Percentiles rank a stretch among this genome's conserved stretches.
These are phyloP conservation scores for Thera obeliscata DNA, from an alignment of 2,888 invertebrate species.

Conservation along the genomic window DNA sequence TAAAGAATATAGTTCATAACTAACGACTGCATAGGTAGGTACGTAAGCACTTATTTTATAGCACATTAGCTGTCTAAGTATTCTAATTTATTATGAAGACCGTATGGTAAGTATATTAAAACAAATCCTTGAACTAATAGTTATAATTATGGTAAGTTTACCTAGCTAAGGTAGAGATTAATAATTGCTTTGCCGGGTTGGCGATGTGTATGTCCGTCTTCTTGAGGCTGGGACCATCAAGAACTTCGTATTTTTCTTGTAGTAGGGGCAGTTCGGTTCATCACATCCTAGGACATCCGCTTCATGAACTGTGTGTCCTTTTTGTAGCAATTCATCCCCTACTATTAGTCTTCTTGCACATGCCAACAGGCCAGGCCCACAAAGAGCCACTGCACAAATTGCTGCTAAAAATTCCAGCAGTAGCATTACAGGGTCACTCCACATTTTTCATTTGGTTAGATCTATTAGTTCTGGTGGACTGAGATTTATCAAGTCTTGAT, in stretches of 20 bases:
- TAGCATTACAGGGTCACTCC: slow-evolving; percentile 70
- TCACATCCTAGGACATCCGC: slow-evolving; percentile 75
- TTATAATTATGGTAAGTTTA: background rate
- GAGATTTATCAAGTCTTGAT: background rate
- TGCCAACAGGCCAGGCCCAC: slow-evolving; percentile 73
- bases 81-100: no score
- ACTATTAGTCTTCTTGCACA: slow-evolving; percentile 67
- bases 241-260: slow-evolving; percentile 71
- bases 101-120: no score
- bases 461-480: background rate
- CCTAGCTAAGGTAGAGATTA: background rate
- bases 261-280: slow-evolving; percentile 77
- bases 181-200: slow-evolving; percentile 47
- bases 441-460: slow-evolving; percentile 49
- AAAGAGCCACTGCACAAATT: slow-evolving; percentile 73
- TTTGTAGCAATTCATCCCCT: slow-evolving; percentile 67
- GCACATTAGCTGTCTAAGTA: no score
- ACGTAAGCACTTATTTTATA: no score
- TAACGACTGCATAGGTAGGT: no score
- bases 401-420: slow-evolving; percentile 71
- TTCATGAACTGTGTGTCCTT: slow-evolving; percentile 55
- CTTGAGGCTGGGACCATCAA: slow-evolving; percentile 70
- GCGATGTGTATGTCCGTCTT: slow-evolving; percentile 61
- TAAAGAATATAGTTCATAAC: no score
- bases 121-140: no score